Base-by-base conservation (phyloP, 1,140 invertebrate species). In the Popillia japonica region DNA sequence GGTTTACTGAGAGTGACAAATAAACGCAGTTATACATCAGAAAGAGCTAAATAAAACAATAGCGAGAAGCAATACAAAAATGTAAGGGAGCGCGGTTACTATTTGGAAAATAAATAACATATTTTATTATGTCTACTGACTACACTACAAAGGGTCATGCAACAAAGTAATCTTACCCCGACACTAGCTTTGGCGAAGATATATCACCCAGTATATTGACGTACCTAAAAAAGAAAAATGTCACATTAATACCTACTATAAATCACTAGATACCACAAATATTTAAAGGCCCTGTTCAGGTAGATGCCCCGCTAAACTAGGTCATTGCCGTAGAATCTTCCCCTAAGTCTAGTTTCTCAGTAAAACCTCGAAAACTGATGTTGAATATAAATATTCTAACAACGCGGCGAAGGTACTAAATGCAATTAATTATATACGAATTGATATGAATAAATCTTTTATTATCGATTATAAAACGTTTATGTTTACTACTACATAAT, bases 201-300 rank as follows among this genome's bases (percentile, higher is more conserved):
- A 55, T 55, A 55, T 55, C 61, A 27, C 61, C 22, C 23, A 20
- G 61, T 68, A 68, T 68, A 68, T 68, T 34, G 61, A 68, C 61
- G 61, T 68, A 68, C 61, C 61, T 68, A 14, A 10, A 68, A 68
- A 34, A 68, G 61, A 68, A 68, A 68, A 34, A 27, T 34, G 61
- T 34, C 61, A 22, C 22, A 10, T 68, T 68, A 68, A 68, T 68
- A 48, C 61, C 61, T n/a, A 10, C 61, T 22, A 68, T 68, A 68
- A 68, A 68, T 68, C 61, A 68, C 11, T 10, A 68, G 27, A 68
- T 68, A 68, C 27, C 61, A 68, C 61, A 68, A 27, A 68, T 68
- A 68, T 68, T 22, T 55, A 55, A 55, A 55, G 14, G 48, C 48
- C n/a, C n/a, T 55, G 17, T 23, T 34, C 61, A 68, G 61, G 61